Evolutionary conservation across 2,888 invertebrate genomes (phyloP).

Genomic region (Hyppa rectilinea): DNA sequence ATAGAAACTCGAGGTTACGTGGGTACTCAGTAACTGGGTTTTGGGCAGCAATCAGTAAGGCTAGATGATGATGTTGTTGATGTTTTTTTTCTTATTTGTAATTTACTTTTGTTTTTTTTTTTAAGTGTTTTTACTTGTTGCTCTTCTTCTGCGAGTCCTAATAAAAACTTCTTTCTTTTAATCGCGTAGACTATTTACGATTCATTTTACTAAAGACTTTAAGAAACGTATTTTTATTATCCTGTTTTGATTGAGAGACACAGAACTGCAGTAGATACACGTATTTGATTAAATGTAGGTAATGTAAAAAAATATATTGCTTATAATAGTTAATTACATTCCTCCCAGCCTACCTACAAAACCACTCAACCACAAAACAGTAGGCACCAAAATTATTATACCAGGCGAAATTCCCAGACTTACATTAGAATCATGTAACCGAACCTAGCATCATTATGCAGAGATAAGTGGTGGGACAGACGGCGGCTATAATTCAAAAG

Average conservation of each 20-base stretch:
- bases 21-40: too few species aligned
- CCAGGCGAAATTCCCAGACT: conserved; percentile 42
- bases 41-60: not conserved
- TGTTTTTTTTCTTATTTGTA: too few species aligned
- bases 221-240: not conserved
- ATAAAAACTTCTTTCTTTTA: too few species aligned
- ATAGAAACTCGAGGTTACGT: too few species aligned
- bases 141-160: too few species aligned
- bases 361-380: conserved; percentile 22
- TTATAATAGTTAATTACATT: not conserved
- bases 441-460: conserved; percentile 80
- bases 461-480: conserved; percentile 80
- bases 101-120: too few species aligned
- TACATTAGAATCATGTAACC: conserved; percentile 76
- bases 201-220: not conserved
- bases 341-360: not conserved
- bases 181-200: not conserved
- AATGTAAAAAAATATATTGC: not conserved
- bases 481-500: conserved; percentile 79
- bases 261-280: not conserved
- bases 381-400: conserved; percentile 30
- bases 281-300: not conserved
- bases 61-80: not conserved
- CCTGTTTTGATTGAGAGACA: not conserved
- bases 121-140: too few species aligned